Conservation (phyloP, 2,797 vertebrate genomes). For the Acropternis orthonyx region DNA sequence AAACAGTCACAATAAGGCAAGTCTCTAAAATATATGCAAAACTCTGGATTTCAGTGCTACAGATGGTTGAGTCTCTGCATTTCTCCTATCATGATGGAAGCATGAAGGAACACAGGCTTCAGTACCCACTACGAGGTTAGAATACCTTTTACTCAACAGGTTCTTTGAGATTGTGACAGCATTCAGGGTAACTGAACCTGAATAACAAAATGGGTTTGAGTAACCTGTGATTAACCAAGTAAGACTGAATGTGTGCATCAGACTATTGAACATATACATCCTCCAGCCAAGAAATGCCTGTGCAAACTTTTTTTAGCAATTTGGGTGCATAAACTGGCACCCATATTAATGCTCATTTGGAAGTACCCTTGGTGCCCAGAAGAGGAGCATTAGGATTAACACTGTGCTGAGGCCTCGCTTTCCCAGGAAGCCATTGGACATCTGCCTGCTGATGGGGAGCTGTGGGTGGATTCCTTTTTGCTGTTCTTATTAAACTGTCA, state of each 20-base stretch:
- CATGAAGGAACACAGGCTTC: neutral
- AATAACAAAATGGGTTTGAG: neutral
- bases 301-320: neutral
- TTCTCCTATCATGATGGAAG: neutral
- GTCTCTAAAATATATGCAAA: neutral
- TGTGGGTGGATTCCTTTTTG: neutral
- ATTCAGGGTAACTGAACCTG: neutral
- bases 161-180: neutral
- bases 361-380: neutral
- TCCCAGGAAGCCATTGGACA: neutral
- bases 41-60: neutral
- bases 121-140: neutral
- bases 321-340: neutral
- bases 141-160: neutral
- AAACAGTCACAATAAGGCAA: neutral
- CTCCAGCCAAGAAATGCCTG: neutral
- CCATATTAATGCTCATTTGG: neutral
- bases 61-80: neutral
- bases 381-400: neutral
- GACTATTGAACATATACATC: neutral
- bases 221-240: neutral
- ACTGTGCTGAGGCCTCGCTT: neutral
- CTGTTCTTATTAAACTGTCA: neutral
- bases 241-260: neutral
- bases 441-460: neutral